phyloP scores from a whole-genome alignment of 2,797 vertebrate genomes.

The Spinus pinus region DNA sequence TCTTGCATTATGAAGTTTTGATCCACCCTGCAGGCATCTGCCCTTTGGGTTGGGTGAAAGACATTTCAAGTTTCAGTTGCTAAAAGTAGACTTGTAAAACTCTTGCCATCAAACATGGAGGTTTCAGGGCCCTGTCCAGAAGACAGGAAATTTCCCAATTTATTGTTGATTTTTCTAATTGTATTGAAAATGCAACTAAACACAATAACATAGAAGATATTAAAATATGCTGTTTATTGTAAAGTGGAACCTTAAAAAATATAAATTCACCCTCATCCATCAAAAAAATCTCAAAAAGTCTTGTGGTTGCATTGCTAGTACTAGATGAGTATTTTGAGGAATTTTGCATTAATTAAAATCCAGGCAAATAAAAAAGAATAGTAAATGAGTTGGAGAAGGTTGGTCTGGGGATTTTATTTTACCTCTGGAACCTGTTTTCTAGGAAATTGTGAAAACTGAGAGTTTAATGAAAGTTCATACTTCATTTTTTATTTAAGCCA shows the following conservation, averaged over 20 bases:
- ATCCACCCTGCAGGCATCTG: constrained; percentile 40
- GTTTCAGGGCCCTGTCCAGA: not conserved
- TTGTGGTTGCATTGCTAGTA: not conserved
- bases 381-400: not conserved
- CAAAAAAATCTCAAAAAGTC: not conserved
- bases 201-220: not conserved
- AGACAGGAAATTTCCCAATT: not conserved
- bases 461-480: not conserved
- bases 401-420: not conserved
- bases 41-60: constrained; percentile 45
- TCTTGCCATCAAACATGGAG: not conserved
- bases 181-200: not conserved
- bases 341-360: not conserved
- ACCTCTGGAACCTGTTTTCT: not conserved
- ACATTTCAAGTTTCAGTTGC: constrained; percentile 11
- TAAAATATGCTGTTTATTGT: not conserved
- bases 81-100: not conserved
- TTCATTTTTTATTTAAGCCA: not conserved
- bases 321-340: not conserved
- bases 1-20: constrained; percentile 52
- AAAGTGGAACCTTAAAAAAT: not conserved
- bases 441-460: not conserved
- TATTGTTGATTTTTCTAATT: not conserved
- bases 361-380: not conserved
- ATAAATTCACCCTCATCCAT: not conserved